These are phyloP conservation scores for Rousettus madagascariensis DNA, from an alignment of 2,797 vertebrate genomes.

Conservation along the genomic window DNA sequence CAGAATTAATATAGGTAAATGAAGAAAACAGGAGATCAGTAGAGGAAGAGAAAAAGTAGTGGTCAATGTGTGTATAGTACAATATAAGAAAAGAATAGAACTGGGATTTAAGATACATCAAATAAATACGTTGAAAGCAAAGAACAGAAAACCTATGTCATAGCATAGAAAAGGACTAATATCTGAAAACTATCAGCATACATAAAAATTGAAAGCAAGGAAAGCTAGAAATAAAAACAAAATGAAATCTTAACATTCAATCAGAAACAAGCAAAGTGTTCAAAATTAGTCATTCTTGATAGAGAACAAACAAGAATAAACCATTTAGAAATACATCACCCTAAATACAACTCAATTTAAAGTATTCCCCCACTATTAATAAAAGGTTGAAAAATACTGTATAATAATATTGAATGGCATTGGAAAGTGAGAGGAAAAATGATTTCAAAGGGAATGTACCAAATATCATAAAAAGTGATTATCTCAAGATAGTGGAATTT, in stretches of 20 bases:
- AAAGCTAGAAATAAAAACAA: slow-evolving; percentile 7
- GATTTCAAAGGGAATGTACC: not conserved
- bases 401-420: not conserved
- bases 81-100: not conserved
- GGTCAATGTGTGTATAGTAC: not conserved
- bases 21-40: not conserved
- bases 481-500: not conserved
- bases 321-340: not conserved
- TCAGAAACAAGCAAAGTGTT: slow-evolving; percentile 32
- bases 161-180: not conserved
- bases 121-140: not conserved
- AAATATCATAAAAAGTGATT: not conserved
- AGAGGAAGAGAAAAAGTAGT: not conserved
- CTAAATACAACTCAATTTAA: not conserved
- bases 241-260: not conserved
- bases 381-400: not conserved
- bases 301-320: slow-evolving; percentile 11
- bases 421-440: slow-evolving; percentile 11
- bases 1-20: slow-evolving; percentile 20
- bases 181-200: not conserved
- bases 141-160: not conserved
- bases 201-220: not conserved
- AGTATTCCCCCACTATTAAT: not conserved
- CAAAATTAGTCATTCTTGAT: not conserved
- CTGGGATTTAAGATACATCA: not conserved